Evolutionary conservation across 2,888 invertebrate species (phyloP), one percentile per base, ranked within the genome.

Genomic region (Acholoe squamosa): DNA sequence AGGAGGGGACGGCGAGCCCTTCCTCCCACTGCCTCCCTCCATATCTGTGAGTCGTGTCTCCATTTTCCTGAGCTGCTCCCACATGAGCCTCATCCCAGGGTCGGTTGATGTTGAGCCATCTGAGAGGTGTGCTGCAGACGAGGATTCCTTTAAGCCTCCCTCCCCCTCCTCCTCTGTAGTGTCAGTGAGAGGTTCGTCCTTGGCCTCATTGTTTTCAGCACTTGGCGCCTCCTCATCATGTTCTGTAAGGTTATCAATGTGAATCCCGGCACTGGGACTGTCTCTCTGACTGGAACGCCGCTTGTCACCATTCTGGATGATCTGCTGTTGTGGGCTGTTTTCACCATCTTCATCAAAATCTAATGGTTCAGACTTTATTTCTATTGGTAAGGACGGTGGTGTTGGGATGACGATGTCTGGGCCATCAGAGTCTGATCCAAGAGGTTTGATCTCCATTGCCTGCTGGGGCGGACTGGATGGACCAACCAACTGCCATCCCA

Each of bases 21-120:
- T 10, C 10, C 19, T 22, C 1, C 14, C 28, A 1, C 28, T 43
- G 33, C 22, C 28, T 16, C 51, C 43, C n/a, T 84, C 84, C 51
- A 84, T 51, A 25, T 84, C 22, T 3, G 43, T 34, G 33, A 84
- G 43, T 0, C 84, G 43, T n/a, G 34, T n/a, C 51, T 84, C 84
- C 84, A 84, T 84, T 22, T 84, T 84, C 51, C 33, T 84, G 51
- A 84, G 43, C 51, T 84, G 84, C 22, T 84, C 84, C 84, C 84
- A 84, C 84, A 84, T 84, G 43, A 51, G 34, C 28, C 43, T 84
- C 25, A 84, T 19, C 0, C 51, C 43, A 12, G 33, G 43, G 14
- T 71, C 71, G 28, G 0, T 22, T 1, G 71, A n/a, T 7, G 61
- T 3, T 1, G 61, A 61, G 61, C 22, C 61, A 3, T 61, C 61